phyloP scores from a whole-genome alignment of 2,797 vertebrate species.

The Sebastes diaconus region DNA sequence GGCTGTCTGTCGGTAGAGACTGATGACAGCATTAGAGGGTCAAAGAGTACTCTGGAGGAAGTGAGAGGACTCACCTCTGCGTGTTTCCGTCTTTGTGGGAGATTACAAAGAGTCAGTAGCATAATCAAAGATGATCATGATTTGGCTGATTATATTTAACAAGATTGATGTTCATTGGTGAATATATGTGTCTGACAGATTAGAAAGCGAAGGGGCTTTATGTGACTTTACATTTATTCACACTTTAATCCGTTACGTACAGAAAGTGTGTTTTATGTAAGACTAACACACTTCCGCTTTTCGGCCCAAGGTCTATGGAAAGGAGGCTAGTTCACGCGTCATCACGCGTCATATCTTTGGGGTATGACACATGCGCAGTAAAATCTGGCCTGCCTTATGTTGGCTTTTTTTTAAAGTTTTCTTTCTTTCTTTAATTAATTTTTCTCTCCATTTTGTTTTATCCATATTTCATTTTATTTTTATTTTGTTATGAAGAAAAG shows the following conservation, averaged over 20 bases:
- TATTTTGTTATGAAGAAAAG: too few species aligned
- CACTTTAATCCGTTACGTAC: not conserved
- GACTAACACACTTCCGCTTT: not conserved
- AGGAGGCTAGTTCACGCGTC: too few species aligned
- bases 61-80: not conserved
- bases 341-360: too few species aligned
- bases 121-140: not conserved
- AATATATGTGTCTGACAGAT: not conserved
- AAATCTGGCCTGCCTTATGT: too few species aligned
- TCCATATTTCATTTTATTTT: too few species aligned
- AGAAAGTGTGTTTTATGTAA: not conserved
- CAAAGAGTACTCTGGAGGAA: slow-evolving; percentile 29
- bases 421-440: too few species aligned
- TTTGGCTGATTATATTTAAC: not conserved
- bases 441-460: too few species aligned
- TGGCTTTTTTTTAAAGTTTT: too few species aligned
- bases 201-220: not conserved
- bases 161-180: accelerated
- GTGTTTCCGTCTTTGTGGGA: slow-evolving; percentile 51
- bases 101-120: not conserved
- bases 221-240: not conserved
- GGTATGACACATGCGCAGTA: too few species aligned
- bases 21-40: slow-evolving; percentile 12
- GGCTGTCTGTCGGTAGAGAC: not conserved
- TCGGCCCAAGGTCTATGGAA: too few species aligned